These are phyloP conservation scores for Holothuria glaberrima DNA, from an alignment of 35 echinoderm and acorn worm species.

Conservation along the genomic window DNA sequence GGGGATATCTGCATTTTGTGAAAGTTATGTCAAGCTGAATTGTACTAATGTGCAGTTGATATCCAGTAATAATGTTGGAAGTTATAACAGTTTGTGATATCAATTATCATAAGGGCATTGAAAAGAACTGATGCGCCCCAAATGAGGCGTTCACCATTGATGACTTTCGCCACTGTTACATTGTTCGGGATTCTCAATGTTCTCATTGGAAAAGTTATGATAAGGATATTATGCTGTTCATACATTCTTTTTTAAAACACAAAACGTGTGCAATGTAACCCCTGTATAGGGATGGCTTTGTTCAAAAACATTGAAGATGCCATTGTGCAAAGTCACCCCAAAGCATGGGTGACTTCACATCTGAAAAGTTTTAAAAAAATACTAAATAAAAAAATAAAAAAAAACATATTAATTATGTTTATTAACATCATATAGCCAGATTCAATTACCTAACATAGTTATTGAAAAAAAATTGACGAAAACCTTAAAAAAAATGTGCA, in stretches of 20 bases:
- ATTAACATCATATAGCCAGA: neutral
- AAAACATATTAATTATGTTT: neutral
- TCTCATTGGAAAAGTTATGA: neutral
- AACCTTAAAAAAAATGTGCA: constrained; percentile 7
- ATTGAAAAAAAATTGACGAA: neutral
- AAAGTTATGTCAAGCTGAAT: neutral
- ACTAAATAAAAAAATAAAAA: neutral
- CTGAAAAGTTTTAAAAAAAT: neutral
- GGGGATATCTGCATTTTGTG: neutral
- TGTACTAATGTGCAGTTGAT: neutral
- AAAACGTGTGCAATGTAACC: neutral
- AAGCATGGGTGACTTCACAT: neutral
- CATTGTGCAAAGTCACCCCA: neutral
- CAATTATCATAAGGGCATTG: neutral
- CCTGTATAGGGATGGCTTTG: neutral
- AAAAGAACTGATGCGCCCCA: neutral
- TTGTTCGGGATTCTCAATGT: neutral
- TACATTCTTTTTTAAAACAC: neutral
- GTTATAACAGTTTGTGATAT: neutral
- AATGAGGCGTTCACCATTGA: neutral
- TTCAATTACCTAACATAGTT: neutral
- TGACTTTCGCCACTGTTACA: neutral
- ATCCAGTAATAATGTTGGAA: neutral
- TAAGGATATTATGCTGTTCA: no score
- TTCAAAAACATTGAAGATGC: neutral